These are phyloP conservation scores for Balaenoptera acutorostrata DNA, from an alignment of 2,113 vertebrate genomes.

Conservation along the genomic window DNA sequence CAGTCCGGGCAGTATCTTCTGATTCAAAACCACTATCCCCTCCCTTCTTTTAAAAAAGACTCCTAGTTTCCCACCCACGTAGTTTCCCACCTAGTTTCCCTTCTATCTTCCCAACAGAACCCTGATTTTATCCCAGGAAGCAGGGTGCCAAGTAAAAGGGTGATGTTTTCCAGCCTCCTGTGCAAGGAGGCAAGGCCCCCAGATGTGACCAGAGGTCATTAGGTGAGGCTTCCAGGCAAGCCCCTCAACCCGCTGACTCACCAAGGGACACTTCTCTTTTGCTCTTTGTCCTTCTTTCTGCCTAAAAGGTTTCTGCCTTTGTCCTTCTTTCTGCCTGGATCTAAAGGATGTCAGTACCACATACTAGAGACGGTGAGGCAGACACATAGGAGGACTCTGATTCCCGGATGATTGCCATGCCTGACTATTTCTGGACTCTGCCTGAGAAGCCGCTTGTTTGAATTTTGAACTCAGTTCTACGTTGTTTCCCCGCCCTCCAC, in stretches of 20 bases:
- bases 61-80: not conserved
- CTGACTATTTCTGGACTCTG: not conserved
- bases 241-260: rapidly evolving
- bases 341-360: not conserved
- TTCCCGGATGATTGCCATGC: rapidly evolving
- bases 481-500: rapidly evolving
- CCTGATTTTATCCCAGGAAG: not conserved
- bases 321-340: not conserved
- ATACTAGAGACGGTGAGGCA: not conserved
- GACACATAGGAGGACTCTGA: not conserved
- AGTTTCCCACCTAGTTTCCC: too few relatives aligned
- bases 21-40: not conserved
- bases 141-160: not conserved
- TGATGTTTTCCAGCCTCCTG: not conserved
- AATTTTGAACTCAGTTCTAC: not conserved
- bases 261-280: not conserved
- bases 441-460: not conserved
- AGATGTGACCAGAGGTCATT: rapidly evolving
- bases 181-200: too few relatives aligned
- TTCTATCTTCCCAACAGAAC: not conserved
- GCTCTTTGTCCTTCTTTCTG: not conserved
- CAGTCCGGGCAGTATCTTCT: not conserved
- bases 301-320: not conserved
- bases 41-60: not conserved
- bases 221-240: not conserved